phyloP scores from a whole-genome alignment of 1,140 invertebrate genomes.

The Drosophila lacteicornis region DNA sequence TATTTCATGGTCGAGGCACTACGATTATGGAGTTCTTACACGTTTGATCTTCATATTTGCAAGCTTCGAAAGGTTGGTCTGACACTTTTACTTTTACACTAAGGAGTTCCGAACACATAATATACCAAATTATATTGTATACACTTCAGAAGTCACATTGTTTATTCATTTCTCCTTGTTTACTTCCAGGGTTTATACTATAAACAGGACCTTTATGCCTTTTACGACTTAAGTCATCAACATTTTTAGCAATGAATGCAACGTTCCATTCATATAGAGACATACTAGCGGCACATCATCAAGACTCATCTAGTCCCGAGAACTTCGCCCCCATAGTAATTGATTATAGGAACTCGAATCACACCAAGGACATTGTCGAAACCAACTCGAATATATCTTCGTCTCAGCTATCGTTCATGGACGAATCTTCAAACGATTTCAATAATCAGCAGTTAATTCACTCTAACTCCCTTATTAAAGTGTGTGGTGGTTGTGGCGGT shows the following conservation, averaged over 20 bases:
- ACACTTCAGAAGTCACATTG: not conserved
- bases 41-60: conserved; percentile 8
- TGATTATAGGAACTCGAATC: conserved; percentile 61
- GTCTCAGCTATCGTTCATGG: conserved; percentile 82
- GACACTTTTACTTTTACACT: too few relatives aligned
- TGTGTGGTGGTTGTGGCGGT: conserved; percentile 88
- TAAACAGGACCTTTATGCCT: conserved; percentile 75
- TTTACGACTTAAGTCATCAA: conserved; percentile 59
- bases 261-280: conserved; percentile 90
- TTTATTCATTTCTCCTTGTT: too few relatives aligned
- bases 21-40: conserved; percentile 34
- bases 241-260: conserved; percentile 88
- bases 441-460: conserved; percentile 86
- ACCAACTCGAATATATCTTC: conserved; percentile 77
- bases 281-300: conserved; percentile 89
- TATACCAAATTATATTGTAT: too few relatives aligned
- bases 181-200: conserved; percentile 31
- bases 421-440: conserved; percentile 83
- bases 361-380: conserved; percentile 70
- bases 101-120: too few relatives aligned
- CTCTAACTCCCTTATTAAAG: conserved; percentile 87
- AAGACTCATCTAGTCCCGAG: conserved; percentile 86
- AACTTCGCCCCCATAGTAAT: conserved; percentile 85
- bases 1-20: conserved; percentile 20
- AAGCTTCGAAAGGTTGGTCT: conserved; percentile 16